Percentiles rank a stretch among this genome's conserved stretches.
Conservation (phyloP, 92 coral and sea anemone genomes). For the Phymanthus crucifer region DNA sequence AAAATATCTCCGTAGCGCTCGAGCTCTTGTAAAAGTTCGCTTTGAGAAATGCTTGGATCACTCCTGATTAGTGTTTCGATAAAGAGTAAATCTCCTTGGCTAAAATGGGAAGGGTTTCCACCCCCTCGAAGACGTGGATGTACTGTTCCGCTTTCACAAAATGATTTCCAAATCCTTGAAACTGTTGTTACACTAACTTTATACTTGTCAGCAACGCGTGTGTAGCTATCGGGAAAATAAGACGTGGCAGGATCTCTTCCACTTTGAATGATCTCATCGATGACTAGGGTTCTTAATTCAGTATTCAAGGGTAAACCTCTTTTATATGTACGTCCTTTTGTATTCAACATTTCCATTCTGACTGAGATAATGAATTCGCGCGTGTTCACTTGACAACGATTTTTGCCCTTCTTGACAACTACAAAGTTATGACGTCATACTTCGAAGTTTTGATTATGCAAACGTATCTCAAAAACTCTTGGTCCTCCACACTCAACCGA, state of each 20-base stretch:
- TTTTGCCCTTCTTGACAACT: background rate
- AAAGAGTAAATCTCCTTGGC: no score
- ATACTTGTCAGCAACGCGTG: slow-evolving; percentile 12
- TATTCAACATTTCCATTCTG: no score
- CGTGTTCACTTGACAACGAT: background rate
- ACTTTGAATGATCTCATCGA: background rate
- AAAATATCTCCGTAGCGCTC: no score
- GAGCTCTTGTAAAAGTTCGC: no score
- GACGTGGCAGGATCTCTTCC: slow-evolving; percentile 6
- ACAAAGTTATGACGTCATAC: background rate
- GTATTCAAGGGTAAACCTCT: background rate
- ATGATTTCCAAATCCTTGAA: slow-evolving; percentile 22
- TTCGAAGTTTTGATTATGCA: background rate
- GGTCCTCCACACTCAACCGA: no score
- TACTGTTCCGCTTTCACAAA: no score
- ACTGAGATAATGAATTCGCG: no score
- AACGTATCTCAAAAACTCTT: background rate
- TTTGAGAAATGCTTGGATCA: no score
- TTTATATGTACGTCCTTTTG: no score
- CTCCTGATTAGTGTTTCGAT: no score
- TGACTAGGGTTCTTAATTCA: background rate
- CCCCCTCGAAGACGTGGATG: no score
- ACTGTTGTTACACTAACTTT: slow-evolving; percentile 17
- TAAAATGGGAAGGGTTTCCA: no score
- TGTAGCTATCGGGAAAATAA: slow-evolving; percentile 13